Base-by-base conservation (phyloP, 2,113 vertebrate species). In the Dicrurus megarhynchus region DNA sequence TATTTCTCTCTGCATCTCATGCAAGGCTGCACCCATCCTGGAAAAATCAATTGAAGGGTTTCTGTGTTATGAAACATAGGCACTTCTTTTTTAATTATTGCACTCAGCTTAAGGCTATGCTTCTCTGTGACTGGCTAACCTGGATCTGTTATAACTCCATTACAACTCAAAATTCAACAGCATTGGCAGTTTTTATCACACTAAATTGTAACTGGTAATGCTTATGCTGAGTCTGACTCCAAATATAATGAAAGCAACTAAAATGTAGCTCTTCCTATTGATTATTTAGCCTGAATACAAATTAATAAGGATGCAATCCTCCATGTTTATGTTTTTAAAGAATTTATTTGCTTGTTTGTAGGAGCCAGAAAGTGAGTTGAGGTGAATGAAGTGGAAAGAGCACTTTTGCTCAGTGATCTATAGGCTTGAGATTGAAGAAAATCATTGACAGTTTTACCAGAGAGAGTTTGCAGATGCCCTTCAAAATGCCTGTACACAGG, bases 1-100 rank as follows among this genome's bases (percentile, higher is more conserved):
- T 44, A 18, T 81, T 87, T 76, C 71, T 83, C 14, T 80, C 39
- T 70, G 67, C 39, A 74, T 65, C 65, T 74, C 55, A 23, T 67
- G 68, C 79, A 90, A 91, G 63, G 33, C 71, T 28, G 42, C 82
- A 56, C 35, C 78, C 35, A 70, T 73, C 33, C 47, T 59, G 33
- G 46, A 70, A 95, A 94, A 94, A 96, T 96, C 84, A 80, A 55
- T 46, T 20, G 55, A 85, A 93, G 50, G 18, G 23, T 53, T 94
- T 91, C 63, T 61, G 55, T 90, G 39, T 79, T 88, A 80, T 47
- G 68, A 93, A 88, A 88, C 69, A 77, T 3, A 59, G 63, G 30
- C 70, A 37, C 13, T 56, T 79, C 42, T 84, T 55, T 74, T 69
- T 60, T 13, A 69, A 83, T 67, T 78, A 86, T 80, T 93, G 63